Evolutionary conservation across 2,113 vertebrate genomes (phyloP).

Genomic region (Etheostoma spectabile): DNA sequence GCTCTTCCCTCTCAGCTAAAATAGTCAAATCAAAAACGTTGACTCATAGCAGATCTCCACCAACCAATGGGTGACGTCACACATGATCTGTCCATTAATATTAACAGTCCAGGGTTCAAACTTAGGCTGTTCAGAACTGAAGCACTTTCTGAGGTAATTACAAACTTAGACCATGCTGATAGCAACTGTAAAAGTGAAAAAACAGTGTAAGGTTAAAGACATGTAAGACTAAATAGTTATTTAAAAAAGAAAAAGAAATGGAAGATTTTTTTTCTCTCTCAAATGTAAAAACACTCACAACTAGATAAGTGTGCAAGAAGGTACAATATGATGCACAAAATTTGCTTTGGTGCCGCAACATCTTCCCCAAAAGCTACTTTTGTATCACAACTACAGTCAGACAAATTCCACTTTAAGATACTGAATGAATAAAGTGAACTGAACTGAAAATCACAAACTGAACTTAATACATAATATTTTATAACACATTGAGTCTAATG

Average conservation of each 20-base stretch:
- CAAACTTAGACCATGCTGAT: background rate
- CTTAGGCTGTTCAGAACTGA: background rate
- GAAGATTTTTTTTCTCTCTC: background rate
- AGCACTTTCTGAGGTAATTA: background rate
- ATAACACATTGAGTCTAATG: slow-evolving; percentile 3
- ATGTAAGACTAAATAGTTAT: background rate
- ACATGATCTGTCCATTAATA: too few species aligned
- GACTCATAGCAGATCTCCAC: too few species aligned
- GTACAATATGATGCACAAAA: background rate
- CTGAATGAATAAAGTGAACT: background rate
- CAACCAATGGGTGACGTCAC: too few species aligned
- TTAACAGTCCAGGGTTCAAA: too few species aligned
- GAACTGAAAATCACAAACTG: background rate
- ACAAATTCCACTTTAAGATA: background rate
- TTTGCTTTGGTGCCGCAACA: background rate
- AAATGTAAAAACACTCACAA: background rate
- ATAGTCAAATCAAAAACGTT: too few species aligned
- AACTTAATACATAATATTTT: background rate
- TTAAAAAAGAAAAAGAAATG: background rate
- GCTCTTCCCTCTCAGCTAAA: too few species aligned
- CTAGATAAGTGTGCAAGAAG: too few species aligned
- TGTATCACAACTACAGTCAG: background rate
- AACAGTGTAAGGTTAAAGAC: background rate
- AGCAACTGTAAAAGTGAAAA: background rate
- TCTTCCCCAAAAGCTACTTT: background rate